phyloP scores from a whole-genome alignment of 1,140 invertebrate genomes.

The Ceratosolen fusciceps region DNA sequence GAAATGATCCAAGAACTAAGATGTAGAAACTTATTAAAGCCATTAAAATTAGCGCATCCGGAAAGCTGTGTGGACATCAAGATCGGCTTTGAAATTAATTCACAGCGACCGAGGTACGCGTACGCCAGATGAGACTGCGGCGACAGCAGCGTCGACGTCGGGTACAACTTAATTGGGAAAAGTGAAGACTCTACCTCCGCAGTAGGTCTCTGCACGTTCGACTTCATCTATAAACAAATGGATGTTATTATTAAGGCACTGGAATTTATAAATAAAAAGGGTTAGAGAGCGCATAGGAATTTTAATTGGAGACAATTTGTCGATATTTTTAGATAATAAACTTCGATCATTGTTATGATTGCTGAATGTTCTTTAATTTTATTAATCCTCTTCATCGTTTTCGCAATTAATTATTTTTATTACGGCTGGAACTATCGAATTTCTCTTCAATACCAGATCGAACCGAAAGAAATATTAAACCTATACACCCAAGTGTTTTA shows the following conservation, averaged over 20 bases:
- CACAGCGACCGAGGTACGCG: constrained; percentile 45
- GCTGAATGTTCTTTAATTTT: background rate
- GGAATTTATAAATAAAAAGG: too few relatives aligned
- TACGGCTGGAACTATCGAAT: background rate
- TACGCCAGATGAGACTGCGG: constrained; percentile 17
- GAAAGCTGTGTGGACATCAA: constrained; percentile 20
- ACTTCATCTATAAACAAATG: constrained; percentile 37
- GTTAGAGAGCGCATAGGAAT: constrained; percentile 57
- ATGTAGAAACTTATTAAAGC: constrained; percentile 19
- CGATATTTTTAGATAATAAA: constrained; percentile 50
- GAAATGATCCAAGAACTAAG: constrained; percentile 6
- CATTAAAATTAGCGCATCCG: constrained; percentile 43
- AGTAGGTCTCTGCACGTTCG: constrained; percentile 10
- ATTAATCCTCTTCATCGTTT: background rate
- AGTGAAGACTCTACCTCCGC: constrained; percentile 54
- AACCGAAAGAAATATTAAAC: background rate
- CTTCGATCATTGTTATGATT: constrained; percentile 24
- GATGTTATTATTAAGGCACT: background rate
- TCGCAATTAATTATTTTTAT: background rate
- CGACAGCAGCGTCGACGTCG: constrained; percentile 51
- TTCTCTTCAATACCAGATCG: background rate
- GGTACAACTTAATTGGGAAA: constrained; percentile 70
- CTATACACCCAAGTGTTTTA: background rate
- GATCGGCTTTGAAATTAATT: constrained; percentile 32
- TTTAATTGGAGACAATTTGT: constrained; percentile 71